Evolutionary conservation across 2,113 vertebrate genomes (phyloP).

Genomic region (Scolopax mira): DNA sequence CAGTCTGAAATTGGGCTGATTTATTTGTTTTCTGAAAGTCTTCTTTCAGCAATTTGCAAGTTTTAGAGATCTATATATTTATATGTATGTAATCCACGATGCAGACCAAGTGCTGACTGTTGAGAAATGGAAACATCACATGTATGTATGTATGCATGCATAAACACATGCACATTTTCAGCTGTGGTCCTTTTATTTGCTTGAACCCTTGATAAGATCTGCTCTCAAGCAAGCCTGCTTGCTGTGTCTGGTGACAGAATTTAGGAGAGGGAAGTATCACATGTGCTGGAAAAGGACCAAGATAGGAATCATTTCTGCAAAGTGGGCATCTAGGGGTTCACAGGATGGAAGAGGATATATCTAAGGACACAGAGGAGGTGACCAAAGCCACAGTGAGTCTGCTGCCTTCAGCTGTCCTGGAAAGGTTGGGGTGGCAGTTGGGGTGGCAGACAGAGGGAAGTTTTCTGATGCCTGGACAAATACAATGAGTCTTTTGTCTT

Average conservation of each 20-base stretch:
- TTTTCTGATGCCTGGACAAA: not conserved
- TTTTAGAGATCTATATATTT: not conserved
- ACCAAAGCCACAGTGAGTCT: not conserved
- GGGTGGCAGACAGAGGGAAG: too few relatives aligned
- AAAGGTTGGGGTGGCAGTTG: too few relatives aligned
- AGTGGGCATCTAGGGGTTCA: not conserved
- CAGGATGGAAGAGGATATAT: not conserved
- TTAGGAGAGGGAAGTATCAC: not conserved
- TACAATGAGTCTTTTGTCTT: not conserved
- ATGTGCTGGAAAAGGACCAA: not conserved
- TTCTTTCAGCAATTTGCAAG: too few relatives aligned
- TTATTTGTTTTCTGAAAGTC: not conserved
- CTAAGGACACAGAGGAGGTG: not conserved
- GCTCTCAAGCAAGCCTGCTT: not conserved
- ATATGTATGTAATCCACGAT: not conserved
- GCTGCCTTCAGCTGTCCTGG: not conserved
- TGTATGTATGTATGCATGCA: not conserved
- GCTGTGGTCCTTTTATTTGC: too few relatives aligned
- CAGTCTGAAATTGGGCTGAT: not conserved
- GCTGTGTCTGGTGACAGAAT: not conserved
- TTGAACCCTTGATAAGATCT: too few relatives aligned
- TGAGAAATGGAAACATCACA: not conserved
- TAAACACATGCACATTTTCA: not conserved
- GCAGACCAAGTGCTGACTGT: not conserved
- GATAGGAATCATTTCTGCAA: not conserved